phyloP scores from a whole-genome alignment of 2,888 invertebrate species.

The Scrobipalpa atriplicella region DNA sequence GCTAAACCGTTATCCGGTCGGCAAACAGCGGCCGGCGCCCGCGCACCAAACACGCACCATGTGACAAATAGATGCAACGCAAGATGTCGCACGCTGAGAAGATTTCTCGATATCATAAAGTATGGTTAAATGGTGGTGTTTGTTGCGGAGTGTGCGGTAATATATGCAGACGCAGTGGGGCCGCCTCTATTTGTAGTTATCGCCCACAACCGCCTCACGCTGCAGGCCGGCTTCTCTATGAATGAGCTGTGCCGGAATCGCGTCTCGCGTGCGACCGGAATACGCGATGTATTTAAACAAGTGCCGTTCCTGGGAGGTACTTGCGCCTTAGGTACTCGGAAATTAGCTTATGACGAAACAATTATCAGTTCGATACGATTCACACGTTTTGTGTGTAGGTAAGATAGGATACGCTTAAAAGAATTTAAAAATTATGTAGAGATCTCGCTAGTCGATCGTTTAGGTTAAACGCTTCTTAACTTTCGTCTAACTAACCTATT shows the following conservation, averaged over 20 bases:
- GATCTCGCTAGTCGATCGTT: too few relatives aligned
- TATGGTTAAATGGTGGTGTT: not conserved
- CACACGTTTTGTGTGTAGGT: not conserved
- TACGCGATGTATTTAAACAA: conserved; percentile 9
- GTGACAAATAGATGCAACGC: conserved; percentile 12
- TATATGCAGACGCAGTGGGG: conserved; percentile 8
- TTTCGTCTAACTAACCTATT: too few relatives aligned
- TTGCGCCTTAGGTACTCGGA: not conserved
- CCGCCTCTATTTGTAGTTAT: not conserved
- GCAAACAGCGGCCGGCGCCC: conserved; percentile 5
- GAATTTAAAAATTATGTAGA: too few relatives aligned
- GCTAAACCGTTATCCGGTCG: conserved; percentile 21
- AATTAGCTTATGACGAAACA: not conserved
- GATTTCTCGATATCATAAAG: not conserved
- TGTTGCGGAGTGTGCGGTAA: conserved; percentile 9
- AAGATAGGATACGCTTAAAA: too few relatives aligned
- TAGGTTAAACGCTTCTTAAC: too few relatives aligned
- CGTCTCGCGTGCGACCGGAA: conserved; percentile 14
- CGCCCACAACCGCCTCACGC: not conserved
- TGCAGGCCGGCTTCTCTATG: not conserved
- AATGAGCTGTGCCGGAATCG: conserved; percentile 7
- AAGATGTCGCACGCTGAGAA: conserved; percentile 10
- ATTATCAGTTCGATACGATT: not conserved
- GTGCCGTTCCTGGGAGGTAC: conserved; percentile 8
- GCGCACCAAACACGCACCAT: not conserved